Evolutionary conservation across 2,888 invertebrate species (phyloP), one percentile per base, ranked within the genome.

Genomic region (Oligia fasciuncula): DNA sequence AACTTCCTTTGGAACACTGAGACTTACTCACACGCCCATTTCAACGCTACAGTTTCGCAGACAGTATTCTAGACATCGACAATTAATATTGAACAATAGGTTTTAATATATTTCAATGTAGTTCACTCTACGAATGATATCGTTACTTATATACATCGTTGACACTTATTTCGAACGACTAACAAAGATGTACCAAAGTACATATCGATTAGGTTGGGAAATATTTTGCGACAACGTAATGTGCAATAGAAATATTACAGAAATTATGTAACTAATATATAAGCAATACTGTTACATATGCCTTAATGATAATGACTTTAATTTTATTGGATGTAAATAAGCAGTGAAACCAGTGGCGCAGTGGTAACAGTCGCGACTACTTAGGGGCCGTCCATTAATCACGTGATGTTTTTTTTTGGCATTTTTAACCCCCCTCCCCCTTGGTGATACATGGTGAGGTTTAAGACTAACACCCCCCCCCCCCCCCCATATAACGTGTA

Each of bases 71-170:
- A 63, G 29, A 51, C 65, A 70, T 68, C 51, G 63, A 79, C 74
- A 76, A 73, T 54, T 49, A 79, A 74, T 76, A 74, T 80, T n/a
- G 68, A 51, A 74, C 85, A 84, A 70, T 77, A 77, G 29, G 49
- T 70, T 60, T 63, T 70, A 79, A 85, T 85, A 77, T 35, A 75
- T 72, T 84, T 77, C 69, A 85, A 87, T 84, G 35, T 69, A 67
- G 60, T 66, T 76, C 73, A 66, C 54, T 83, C 11, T 35, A 72
- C 57, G 65, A 76, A 68, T 43, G 70, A 35, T 54, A 76, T 65
- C 73, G 63, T 19, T 46, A 54, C 35, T 83, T 86, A 73, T 72
- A 83, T 73, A 66, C 63, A 49, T 51, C 29, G 51, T 14, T 49
- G 40, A 63, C 65, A 76, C 14, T 72, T 63, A 74, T 79, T 79